Evolutionary conservation across 2,888 invertebrate genomes (phyloP).

Genomic region (Agriopis aurantiaria): DNA sequence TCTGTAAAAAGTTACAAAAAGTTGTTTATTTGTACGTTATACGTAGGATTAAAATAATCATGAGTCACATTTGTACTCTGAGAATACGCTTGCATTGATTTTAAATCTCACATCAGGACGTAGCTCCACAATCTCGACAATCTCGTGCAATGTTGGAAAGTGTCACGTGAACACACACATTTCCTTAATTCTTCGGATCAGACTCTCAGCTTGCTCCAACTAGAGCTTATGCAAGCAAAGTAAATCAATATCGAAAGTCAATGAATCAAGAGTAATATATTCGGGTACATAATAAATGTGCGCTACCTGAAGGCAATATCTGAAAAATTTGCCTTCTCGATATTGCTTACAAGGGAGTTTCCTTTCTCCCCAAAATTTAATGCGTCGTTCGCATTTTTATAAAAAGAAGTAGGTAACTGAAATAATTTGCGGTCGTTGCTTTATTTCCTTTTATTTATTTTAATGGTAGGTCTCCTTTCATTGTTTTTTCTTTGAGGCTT

Average conservation of each 20-base stretch:
- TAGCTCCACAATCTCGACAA: slow-evolving; percentile 2
- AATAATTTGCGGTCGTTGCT: slow-evolving; percentile 85
- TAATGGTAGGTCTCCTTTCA: slow-evolving; percentile 83
- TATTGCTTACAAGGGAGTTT: slow-evolving; percentile 87
- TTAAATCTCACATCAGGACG: not conserved
- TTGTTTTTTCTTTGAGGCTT: slow-evolving; percentile 76
- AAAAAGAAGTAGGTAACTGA: slow-evolving; percentile 86
- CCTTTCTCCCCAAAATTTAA: slow-evolving; percentile 87
- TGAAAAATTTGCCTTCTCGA: slow-evolving; percentile 87
- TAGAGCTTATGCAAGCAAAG: slow-evolving; percentile 85
- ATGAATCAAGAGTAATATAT: slow-evolving; percentile 87
- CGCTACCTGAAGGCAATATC: slow-evolving; percentile 87
- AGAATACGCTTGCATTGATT: not conserved
- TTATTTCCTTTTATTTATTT: slow-evolving; percentile 86
- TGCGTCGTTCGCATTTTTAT: slow-evolving; percentile 86
- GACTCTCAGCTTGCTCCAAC: slow-evolving; percentile 64
- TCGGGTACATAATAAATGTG: slow-evolving; percentile 87
- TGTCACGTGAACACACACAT: slow-evolving; percentile 56
- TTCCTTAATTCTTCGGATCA: slow-evolving; percentile 71
- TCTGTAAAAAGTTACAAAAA: no score
- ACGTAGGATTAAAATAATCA: not conserved
- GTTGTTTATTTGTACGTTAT: no score
- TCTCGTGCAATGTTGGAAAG: slow-evolving; percentile 45
- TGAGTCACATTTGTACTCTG: not conserved
- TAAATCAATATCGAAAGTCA: slow-evolving; percentile 87